phyloP scores from a whole-genome alignment of 2,797 vertebrate genomes.

The Sandelia bainsii region DNA sequence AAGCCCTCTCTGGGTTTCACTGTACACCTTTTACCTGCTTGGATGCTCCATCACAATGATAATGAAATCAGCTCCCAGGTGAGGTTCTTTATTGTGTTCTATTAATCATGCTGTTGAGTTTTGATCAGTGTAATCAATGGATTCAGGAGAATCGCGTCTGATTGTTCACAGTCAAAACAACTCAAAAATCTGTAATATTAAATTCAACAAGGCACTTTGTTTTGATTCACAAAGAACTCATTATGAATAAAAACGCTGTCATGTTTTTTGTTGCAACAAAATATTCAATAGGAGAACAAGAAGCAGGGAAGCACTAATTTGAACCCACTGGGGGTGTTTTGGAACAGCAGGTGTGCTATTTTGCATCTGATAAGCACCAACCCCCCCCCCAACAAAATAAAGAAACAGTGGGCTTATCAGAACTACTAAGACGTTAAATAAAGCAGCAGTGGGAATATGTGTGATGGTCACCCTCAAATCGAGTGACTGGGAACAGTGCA shows the following conservation, averaged over 20 bases:
- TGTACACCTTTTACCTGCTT: slow-evolving; percentile 90
- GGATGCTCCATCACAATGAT: slow-evolving; percentile 64
- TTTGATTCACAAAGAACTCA: slow-evolving; percentile 55
- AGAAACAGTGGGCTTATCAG: slow-evolving; percentile 47
- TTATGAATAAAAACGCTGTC: slow-evolving; percentile 32
- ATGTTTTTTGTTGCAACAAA: slow-evolving; percentile 63
- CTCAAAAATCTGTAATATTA: slow-evolving; percentile 41
- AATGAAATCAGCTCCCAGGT: slow-evolving; percentile 61
- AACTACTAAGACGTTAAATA: slow-evolving; percentile 45
- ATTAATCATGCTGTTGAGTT: slow-evolving; percentile 67
- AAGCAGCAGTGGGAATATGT: slow-evolving; percentile 17
- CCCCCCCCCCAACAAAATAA: slow-evolving; percentile 77
- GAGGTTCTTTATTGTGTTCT: slow-evolving; percentile 50
- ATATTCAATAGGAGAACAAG: slow-evolving; percentile 63
- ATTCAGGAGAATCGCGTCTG: slow-evolving; percentile 26
- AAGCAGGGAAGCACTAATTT: slow-evolving; percentile 73
- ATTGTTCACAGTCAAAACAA: slow-evolving; percentile 53
- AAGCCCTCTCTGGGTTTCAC: slow-evolving; percentile 86
- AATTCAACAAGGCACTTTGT: slow-evolving; percentile 54
- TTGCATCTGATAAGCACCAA: slow-evolving; percentile 96
- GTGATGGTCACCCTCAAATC: slow-evolving; percentile 16
- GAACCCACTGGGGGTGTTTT: slow-evolving; percentile 90
- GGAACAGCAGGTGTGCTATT: slow-evolving; percentile 92
- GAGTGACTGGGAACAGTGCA: background rate
- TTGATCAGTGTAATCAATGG: slow-evolving; percentile 68